phyloP scores from a whole-genome alignment of 2,113 vertebrate species.

The Lipotes vexillifer region DNA sequence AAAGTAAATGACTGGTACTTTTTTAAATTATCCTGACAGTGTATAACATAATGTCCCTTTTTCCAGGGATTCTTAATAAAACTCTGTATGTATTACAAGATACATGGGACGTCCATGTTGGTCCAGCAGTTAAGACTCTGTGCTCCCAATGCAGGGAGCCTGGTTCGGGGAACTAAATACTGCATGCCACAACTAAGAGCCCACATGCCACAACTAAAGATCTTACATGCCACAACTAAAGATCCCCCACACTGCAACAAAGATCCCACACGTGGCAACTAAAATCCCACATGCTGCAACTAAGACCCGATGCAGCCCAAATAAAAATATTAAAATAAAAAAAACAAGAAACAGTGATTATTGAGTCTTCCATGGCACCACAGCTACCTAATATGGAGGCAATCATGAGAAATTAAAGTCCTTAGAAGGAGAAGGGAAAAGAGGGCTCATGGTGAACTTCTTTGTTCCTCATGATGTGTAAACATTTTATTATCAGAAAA shows the following conservation, averaged over 20 bases:
- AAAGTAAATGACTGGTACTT: not conserved
- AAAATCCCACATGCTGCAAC: no score
- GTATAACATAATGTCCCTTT: not conserved
- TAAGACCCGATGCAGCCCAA: no score
- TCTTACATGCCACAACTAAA: no score
- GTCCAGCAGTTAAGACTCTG: no score
- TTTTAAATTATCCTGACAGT: slow-evolving; percentile 5
- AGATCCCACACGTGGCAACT: no score
- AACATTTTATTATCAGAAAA: slow-evolving; percentile 16
- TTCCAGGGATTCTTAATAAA: not conserved
- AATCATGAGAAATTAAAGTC: not conserved
- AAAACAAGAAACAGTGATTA: no score
- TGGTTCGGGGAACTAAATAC: no score
- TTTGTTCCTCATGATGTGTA: not conserved
- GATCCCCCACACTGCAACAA: no score
- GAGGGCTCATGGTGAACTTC: not conserved
- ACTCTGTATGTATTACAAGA: not conserved
- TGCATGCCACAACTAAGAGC: no score
- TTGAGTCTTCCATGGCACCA: not conserved
- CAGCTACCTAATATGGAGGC: not conserved
- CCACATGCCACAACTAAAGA: no score
- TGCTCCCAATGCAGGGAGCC: no score
- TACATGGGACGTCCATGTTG: not conserved
- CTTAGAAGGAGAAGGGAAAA: not conserved
- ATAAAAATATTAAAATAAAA: not conserved